These are phyloP conservation scores for Nesoenas mayeri DNA, from an alignment of 2,113 vertebrate species.

Conservation along the genomic window DNA sequence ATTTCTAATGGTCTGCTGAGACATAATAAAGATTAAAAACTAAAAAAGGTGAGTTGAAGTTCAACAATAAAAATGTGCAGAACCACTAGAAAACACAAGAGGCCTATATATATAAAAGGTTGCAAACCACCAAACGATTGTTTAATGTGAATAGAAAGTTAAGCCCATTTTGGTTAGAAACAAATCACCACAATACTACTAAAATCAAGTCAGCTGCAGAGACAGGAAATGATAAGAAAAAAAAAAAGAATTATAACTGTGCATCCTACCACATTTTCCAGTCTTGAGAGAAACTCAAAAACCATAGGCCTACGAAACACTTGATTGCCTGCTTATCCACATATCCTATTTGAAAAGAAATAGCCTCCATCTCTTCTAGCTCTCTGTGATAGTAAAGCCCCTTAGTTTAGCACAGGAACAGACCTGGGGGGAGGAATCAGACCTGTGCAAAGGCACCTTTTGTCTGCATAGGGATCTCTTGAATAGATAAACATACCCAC, in stretches of 20 bases:
- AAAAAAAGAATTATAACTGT: not conserved
- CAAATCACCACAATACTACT: not conserved
- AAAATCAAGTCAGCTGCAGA: not conserved
- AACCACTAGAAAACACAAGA: not conserved
- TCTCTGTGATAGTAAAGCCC: not conserved
- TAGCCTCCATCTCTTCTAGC: not conserved
- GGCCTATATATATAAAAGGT: not conserved
- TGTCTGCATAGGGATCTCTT: not conserved
- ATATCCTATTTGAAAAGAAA: not conserved
- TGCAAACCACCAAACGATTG: not conserved
- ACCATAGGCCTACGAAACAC: not conserved
- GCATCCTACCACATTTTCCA: not conserved
- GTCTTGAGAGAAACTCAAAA: not conserved
- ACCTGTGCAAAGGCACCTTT: conserved; percentile 29
- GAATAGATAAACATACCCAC: not conserved
- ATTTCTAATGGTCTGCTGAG: not conserved
- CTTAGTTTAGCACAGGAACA: not conserved
- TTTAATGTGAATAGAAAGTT: not conserved
- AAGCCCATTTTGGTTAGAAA: not conserved
- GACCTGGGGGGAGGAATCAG: not conserved
- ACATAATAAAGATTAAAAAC: not conserved
- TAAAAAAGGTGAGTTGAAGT: not conserved
- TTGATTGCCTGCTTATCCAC: not conserved
- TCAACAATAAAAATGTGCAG: not conserved
- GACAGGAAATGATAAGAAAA: not conserved